Percentiles rank a stretch among this genome's conserved stretches.
Evolutionary conservation across 2,113 vertebrate genomes (phyloP).

Genomic region (Loxodonta africana): DNA sequence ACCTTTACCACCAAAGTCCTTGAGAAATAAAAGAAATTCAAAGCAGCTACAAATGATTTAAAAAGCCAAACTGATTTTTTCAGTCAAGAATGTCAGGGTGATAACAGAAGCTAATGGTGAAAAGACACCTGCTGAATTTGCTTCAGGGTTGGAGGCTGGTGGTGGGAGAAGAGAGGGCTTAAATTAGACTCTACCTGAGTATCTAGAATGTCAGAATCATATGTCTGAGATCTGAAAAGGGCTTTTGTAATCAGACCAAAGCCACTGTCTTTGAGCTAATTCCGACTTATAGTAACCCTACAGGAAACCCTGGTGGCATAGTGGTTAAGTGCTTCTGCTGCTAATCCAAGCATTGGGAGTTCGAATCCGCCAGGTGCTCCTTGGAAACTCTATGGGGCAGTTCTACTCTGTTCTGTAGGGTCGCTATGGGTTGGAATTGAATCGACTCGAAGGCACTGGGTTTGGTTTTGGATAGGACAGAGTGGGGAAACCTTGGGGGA

Average conservation of each 20-base stretch:
- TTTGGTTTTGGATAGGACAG: too few relatives aligned
- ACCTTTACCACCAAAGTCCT: conserved; percentile 41
- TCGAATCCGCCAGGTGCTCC: too few relatives aligned
- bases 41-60: neutral
- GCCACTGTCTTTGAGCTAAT: too few relatives aligned
- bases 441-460: too few relatives aligned
- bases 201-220: neutral
- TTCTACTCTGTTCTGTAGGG: too few relatives aligned
- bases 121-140: neutral
- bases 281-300: too few relatives aligned
- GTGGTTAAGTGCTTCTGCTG: too few relatives aligned
- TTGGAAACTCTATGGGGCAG: too few relatives aligned
- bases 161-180: rapidly evolving
- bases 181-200: neutral
- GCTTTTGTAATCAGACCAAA: neutral
- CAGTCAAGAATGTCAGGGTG: neutral
- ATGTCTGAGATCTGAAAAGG: neutral
- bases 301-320: too few relatives aligned
- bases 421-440: too few relatives aligned
- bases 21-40: conserved; percentile 55
- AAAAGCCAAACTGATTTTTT: conserved; percentile 11
- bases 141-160: neutral
- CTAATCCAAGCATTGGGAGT: too few relatives aligned
- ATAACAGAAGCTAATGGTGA: neutral
- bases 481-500: too few relatives aligned